Conservation (phyloP, 2,113 vertebrate genomes). For the Sprattus sprattus region DNA sequence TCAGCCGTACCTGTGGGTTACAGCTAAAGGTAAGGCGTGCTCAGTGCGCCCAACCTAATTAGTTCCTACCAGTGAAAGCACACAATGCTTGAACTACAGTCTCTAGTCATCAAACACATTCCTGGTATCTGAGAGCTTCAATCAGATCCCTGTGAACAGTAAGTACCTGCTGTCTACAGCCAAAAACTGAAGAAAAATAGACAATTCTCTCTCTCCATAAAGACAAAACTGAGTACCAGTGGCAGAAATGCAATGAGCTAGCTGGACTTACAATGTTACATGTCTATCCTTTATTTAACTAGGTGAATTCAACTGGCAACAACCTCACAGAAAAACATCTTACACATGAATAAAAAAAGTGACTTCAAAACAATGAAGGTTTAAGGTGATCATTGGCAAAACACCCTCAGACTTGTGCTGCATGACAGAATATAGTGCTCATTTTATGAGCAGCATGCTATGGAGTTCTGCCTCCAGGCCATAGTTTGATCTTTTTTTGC, state of each 20-base stretch:
- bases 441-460: not conserved
- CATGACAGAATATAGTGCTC: not conserved
- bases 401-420: not conserved
- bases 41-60: not conserved
- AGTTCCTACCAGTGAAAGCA: not conserved
- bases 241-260: not conserved
- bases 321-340: not conserved
- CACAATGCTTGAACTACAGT: not conserved
- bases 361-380: not conserved
- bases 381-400: not conserved
- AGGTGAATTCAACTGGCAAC: not conserved
- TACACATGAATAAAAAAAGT: not conserved
- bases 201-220: not conserved
- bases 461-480: not conserved
- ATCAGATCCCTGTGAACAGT: not conserved
- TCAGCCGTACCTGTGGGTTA: not conserved
- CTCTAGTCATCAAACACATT: not conserved
- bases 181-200: not conserved
- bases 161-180: not conserved
- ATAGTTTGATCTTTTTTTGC: constrained; percentile 1
- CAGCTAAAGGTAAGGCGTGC: not conserved
- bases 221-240: not conserved
- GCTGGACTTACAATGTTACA: not conserved
- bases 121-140: not conserved
- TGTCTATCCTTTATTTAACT: not conserved